phyloP scores from a whole-genome alignment of 92 coral and sea anemone species.

The Muricea muricata region DNA sequence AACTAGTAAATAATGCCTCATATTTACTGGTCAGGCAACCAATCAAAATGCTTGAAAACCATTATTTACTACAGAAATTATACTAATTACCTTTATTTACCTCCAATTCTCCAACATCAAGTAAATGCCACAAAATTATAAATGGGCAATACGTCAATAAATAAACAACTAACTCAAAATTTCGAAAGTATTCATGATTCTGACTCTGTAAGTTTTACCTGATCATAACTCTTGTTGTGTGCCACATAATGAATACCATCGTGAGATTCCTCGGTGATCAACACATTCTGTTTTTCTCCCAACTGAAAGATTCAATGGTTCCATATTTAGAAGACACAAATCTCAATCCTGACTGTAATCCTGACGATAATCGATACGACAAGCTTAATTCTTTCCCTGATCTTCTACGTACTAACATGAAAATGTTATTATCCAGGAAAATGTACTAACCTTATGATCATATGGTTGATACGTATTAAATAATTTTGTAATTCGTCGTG shows the following conservation, averaged over 20 bases:
- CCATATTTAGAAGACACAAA: background rate
- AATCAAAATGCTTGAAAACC: no score
- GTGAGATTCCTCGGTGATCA: slow-evolving; percentile 91
- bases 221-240: slow-evolving; percentile 92
- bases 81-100: no score
- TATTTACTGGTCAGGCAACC: no score
- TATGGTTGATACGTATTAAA: slow-evolving; percentile 95
- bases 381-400: no score
- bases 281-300: slow-evolving; percentile 78
- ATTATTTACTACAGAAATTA: no score
- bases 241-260: slow-evolving; percentile 91
- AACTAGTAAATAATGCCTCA: no score
- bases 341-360: background rate
- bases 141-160: no score
- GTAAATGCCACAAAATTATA: no score
- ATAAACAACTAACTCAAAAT: no score
- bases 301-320: slow-evolving; percentile 54
- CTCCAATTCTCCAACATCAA: no score
- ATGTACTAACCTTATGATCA: slow-evolving; percentile 89
- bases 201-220: slow-evolving; percentile 74
- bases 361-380: background rate
- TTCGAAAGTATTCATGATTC: no score
- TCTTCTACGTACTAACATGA: no score
- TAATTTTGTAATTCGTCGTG: slow-evolving; percentile 84
- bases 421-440: background rate